Conservation (phyloP, 2,113 vertebrate species). For the Albula goreensis region DNA sequence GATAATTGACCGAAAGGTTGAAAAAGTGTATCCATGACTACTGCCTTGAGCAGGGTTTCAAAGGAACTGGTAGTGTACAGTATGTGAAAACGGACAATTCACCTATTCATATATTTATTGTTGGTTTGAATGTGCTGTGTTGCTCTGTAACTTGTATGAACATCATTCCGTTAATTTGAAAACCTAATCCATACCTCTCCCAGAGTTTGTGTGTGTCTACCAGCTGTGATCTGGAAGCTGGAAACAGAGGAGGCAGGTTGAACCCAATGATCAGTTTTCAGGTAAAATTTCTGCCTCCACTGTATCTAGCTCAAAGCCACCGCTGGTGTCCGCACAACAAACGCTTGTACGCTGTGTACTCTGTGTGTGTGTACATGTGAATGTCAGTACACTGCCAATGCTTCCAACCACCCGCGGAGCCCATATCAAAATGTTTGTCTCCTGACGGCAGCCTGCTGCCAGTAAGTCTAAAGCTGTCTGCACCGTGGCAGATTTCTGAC, state of each 20-base stretch:
- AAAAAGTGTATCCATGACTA: background rate
- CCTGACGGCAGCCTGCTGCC: background rate
- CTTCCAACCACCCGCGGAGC: background rate
- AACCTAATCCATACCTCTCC: background rate
- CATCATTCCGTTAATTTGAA: background rate
- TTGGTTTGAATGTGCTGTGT: background rate
- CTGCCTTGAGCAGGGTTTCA: background rate
- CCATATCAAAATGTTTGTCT: background rate
- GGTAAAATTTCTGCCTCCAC: too few species aligned
- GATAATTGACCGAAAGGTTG: background rate
- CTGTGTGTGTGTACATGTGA: too few species aligned
- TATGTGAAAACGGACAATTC: background rate
- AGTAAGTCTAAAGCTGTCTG: background rate
- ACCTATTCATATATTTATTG: background rate
- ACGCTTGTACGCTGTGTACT: too few species aligned
- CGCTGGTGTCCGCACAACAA: too few species aligned
- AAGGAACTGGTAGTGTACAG: background rate
- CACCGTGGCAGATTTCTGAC: background rate
- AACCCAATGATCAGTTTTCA: too few species aligned
- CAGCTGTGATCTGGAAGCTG: too few species aligned
- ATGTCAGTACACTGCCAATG: background rate
- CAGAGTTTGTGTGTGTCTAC: background rate
- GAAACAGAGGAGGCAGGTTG: too few species aligned
- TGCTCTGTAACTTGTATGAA: background rate
- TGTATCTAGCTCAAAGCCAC: too few species aligned